Evolutionary conservation across 2,797 vertebrate species (phyloP).

Genomic region (Pseudomugil tenellus): DNA sequence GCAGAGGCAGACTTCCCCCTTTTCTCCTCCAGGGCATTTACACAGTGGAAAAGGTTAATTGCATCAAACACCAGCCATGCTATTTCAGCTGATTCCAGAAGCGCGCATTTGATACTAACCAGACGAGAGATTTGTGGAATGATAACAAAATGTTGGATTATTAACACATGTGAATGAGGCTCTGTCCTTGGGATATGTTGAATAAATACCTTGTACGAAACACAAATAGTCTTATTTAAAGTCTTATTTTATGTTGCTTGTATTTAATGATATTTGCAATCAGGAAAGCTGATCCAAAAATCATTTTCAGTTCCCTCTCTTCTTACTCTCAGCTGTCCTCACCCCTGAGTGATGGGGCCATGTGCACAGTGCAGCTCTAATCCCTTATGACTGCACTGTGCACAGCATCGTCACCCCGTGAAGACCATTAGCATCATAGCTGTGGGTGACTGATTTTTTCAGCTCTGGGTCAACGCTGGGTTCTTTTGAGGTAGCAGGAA

Average conservation of each 20-base stretch:
- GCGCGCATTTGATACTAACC: slow-evolving; percentile 73
- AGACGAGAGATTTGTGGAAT: slow-evolving; percentile 60
- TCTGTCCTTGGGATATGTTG: slow-evolving; percentile 17
- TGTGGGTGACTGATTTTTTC: slow-evolving; percentile 56
- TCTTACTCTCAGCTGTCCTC: slow-evolving; percentile 64
- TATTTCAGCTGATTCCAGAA: slow-evolving; percentile 78
- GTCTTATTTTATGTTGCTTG: not conserved
- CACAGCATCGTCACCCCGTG: slow-evolving; percentile 35
- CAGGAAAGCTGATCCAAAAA: slow-evolving; percentile 30
- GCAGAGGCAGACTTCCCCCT: slow-evolving; percentile 47
- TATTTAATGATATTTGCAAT: not conserved
- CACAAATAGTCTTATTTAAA: slow-evolving; percentile 1
- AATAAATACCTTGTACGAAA: slow-evolving; percentile 10
- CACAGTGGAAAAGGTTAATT: slow-evolving; percentile 80
- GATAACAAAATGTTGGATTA: slow-evolving; percentile 64
- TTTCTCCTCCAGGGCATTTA: slow-evolving; percentile 58
- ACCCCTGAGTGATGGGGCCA: slow-evolving; percentile 70
- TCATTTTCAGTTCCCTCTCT: slow-evolving; percentile 51
- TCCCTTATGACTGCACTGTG: slow-evolving; percentile 59
- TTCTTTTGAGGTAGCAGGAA: slow-evolving; percentile 39
- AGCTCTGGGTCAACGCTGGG: slow-evolving; percentile 53
- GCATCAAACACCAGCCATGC: slow-evolving; percentile 73
- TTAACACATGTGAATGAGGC: slow-evolving; percentile 39
- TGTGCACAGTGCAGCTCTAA: slow-evolving; percentile 63
- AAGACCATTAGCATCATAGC: slow-evolving; percentile 66